Conservation (phyloP, 2,888 invertebrate genomes). For the Sepiola atlantica region DNA sequence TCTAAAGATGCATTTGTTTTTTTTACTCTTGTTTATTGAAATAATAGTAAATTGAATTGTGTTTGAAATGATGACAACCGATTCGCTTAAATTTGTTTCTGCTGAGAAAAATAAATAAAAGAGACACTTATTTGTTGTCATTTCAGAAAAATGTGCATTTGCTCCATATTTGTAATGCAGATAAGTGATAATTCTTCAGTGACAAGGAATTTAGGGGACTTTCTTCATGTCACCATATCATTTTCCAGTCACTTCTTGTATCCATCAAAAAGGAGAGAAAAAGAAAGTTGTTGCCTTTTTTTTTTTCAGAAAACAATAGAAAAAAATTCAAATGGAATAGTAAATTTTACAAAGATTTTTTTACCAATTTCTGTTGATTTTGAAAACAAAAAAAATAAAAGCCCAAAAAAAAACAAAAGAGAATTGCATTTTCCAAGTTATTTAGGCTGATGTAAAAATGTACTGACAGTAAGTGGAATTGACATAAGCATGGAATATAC, state of each 20-base stretch:
- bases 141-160: not conserved
- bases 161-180: not conserved
- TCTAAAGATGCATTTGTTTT: not conserved
- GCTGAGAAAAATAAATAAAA: not conserved
- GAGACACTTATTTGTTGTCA: not conserved
- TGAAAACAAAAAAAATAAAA: not conserved
- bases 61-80: not conserved
- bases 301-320: not conserved
- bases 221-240: not conserved
- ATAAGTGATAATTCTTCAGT: not conserved
- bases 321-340: not conserved
- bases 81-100: not conserved
- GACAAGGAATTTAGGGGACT: not conserved
- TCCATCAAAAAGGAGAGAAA: not conserved
- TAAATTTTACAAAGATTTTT: not conserved
- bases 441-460: not conserved
- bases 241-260: not conserved
- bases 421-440: not conserved
- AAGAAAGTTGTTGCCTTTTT: not conserved
- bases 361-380: not conserved
- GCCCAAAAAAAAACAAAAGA: not conserved
- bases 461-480: conserved; percentile 32
- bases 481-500: not conserved
- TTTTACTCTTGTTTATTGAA: not conserved
- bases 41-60: not conserved